Base-by-base conservation (phyloP, 2,888 invertebrate genomes). In the Merodon equestris region DNA sequence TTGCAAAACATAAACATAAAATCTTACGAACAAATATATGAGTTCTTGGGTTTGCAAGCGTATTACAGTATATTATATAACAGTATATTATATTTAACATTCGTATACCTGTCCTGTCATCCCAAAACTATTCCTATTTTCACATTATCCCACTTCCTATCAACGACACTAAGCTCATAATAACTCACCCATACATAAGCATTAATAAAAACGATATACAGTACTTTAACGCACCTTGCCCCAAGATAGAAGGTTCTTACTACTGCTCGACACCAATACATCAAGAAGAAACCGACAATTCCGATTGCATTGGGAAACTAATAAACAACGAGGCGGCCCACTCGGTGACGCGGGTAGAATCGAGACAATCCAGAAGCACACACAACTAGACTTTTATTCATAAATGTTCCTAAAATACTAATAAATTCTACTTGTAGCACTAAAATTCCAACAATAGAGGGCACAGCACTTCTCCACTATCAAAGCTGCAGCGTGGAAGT, bases 61-160 rank as follows among this genome's bases (percentile, higher is more conserved):
- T 77, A 82, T 40, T 82, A 81, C 14, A 81, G n/a, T n/a, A n/a
- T n/a, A n/a, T n/a, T n/a, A n/a, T n/a, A 64, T 34, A 5, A 50
- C 9, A 12, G 64, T 3, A 81, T 38, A 66, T 75, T 9, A 58
- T 81, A 45, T 81, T 73, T 27, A 81, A 76, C 47, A 60, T 70
- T 4, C 48, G 10, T 3, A 68, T 73, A 10, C 73, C 73, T 1
- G 63, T 48, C 18, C 3, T 74, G 2, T 58, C 50, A 12, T 1
- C 17, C 10, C 27, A 57, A 57, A 54, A 47, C 1, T 73, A 50
- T 36, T 38, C 17, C 19, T 1, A 68, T 9, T 64, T 58, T 40
- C 68, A 81, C 12, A 40, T 81, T 12, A 64, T 70, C 9, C 61
- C 58, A 1, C 15, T 75, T 7, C 45, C 58, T 0, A 48, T 75